phyloP scores from a whole-genome alignment of 1,140 invertebrate species.

The Eupristina koningsbergeri region DNA sequence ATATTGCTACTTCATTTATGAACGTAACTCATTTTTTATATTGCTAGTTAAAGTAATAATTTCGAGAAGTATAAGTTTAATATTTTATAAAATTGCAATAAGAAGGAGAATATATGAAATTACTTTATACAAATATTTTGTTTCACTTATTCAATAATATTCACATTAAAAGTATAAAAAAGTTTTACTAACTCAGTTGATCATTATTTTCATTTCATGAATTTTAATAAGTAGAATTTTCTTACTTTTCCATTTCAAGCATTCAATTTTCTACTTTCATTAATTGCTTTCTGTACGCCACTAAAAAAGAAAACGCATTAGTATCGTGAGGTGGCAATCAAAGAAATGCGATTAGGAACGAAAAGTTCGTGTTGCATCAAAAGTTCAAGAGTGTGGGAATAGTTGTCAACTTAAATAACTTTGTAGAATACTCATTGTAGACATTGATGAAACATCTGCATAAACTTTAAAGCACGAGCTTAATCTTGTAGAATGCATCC shows the following conservation, averaged over 20 bases:
- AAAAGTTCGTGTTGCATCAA: background rate
- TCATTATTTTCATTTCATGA: slow-evolving; percentile 42
- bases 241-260: background rate
- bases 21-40: background rate
- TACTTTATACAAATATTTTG: background rate
- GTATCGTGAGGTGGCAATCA: slow-evolving; percentile 12
- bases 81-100: background rate
- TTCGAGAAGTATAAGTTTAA: background rate
- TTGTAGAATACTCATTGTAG: background rate
- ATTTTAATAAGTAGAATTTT: slow-evolving; percentile 23
- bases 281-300: slow-evolving; percentile 16
- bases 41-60: background rate
- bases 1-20: too few species aligned
- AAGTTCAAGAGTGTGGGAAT: background rate
- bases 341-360: slow-evolving; percentile 32
- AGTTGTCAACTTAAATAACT: slow-evolving; percentile 18
- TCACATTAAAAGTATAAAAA: background rate
- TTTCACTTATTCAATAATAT: slow-evolving; percentile 5
- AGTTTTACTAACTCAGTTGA: background rate
- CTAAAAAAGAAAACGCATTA: background rate
- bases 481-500: background rate
- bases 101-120: background rate
- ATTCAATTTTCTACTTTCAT: slow-evolving; percentile 32
- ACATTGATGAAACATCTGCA: background rate
- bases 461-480: background rate